Evolutionary conservation across 2,113 vertebrate genomes (phyloP).

Genomic region (Pleuronectes platessa): DNA sequence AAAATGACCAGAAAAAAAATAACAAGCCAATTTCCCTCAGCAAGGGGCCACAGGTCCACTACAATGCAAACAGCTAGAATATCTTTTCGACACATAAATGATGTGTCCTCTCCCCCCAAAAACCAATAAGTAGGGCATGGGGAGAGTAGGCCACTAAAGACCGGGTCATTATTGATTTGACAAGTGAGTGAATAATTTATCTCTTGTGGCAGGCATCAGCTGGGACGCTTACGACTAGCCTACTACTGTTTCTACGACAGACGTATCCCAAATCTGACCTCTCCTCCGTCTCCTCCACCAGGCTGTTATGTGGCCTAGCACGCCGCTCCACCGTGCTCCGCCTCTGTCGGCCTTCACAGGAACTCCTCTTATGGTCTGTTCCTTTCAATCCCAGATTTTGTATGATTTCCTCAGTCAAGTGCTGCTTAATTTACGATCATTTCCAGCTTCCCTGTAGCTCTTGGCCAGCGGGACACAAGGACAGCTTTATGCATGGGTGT

Average conservation of each 20-base stretch:
- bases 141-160: conserved; percentile 73
- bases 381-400: conserved; percentile 76
- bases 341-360: conserved; percentile 47
- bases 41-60: conserved; percentile 52
- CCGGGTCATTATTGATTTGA: conserved; percentile 80
- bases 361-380: conserved; percentile 60
- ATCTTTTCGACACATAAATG: conserved; percentile 56
- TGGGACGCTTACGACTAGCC: conserved; percentile 59
- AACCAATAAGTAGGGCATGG: conserved; percentile 77
- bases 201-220: conserved; percentile 77
- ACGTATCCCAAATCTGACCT: conserved; percentile 53
- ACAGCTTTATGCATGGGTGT: conserved; percentile 76
- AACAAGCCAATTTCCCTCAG: conserved; percentile 63
- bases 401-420: conserved; percentile 71
- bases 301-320: conserved; percentile 35
- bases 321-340: conserved; percentile 12
- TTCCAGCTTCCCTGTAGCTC: conserved; percentile 77
- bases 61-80: conserved; percentile 54
- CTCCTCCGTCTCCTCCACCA: conserved; percentile 12
- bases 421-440: conserved; percentile 79
- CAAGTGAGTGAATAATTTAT: conserved; percentile 83
- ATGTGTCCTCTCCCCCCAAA: conserved; percentile 55
- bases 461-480: conserved; percentile 77
- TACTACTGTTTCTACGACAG: conserved; percentile 44
- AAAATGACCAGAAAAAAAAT: conserved; percentile 66